Conservation (phyloP, 2,888 invertebrate species). For the Tribolium freemani region DNA sequence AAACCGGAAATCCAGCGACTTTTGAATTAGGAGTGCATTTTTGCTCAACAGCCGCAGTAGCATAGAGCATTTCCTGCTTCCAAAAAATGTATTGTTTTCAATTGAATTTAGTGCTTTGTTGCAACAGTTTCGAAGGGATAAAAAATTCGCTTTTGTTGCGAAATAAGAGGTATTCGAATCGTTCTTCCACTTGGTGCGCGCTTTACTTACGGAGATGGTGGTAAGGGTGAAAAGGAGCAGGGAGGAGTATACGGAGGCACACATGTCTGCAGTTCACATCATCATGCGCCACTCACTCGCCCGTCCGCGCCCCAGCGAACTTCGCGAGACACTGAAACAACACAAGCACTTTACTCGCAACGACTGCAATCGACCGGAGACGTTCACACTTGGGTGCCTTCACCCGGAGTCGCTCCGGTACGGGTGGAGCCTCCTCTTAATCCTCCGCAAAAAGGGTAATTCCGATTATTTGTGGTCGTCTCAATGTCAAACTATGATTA, state of each 20-base stretch:
- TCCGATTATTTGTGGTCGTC: conserved; percentile 12
- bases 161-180: not conserved
- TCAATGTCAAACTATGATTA: conserved; percentile 6
- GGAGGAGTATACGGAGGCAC: conserved; percentile 60
- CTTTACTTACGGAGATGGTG: conserved; percentile 55
- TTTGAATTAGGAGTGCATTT: not conserved
- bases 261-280: conserved; percentile 62
- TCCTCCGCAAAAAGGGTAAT: conserved; percentile 6
- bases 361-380: conserved; percentile 35
- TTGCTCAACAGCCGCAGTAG: too few relatives aligned
- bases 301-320: conserved; percentile 60
- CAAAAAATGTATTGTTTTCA: too few relatives aligned
- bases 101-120: too few relatives aligned
- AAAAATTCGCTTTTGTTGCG: not conserved
- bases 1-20: not conserved
- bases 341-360: conserved; percentile 18
- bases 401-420: conserved; percentile 42
- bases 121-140: too few relatives aligned
- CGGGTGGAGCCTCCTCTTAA: conserved; percentile 23
- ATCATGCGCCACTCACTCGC: conserved; percentile 61
- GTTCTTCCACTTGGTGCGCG: not conserved
- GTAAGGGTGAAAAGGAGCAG: conserved; percentile 58
- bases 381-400: conserved; percentile 39
- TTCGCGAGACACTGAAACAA: conserved; percentile 60
- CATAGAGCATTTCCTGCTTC: too few relatives aligned